A percentile compares a stretch with the other conserved stretches of the same genome.
Evolutionary conservation across 2,113 vertebrate genomes (phyloP).

Genomic region (Hydropotes inermis): DNA sequence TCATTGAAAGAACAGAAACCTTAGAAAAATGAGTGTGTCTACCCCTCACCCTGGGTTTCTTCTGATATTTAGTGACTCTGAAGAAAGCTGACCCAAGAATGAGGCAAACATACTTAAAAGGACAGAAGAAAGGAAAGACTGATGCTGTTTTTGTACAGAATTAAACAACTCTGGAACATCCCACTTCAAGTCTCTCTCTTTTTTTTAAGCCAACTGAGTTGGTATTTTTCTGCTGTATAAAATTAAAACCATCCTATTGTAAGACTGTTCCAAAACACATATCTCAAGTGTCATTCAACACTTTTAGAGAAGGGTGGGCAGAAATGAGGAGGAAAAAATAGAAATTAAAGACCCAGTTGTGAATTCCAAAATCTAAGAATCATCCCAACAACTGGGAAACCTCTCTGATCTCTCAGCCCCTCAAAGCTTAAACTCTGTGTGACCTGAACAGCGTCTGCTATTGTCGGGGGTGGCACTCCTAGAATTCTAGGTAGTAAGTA

Average conservation of each 20-base stretch:
- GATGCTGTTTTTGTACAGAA: not conserved
- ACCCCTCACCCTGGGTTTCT: not conserved
- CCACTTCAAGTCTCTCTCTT: conserved; percentile 5
- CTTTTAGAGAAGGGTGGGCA: not conserved
- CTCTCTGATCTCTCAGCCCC: not conserved
- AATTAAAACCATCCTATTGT: conserved; percentile 29
- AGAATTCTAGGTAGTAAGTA: not conserved
- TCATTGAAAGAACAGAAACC: not conserved
- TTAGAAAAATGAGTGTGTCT: not conserved
- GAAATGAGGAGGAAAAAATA: not conserved
- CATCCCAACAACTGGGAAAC: not conserved
- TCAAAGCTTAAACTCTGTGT: not conserved
- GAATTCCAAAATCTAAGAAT: conserved; percentile 17
- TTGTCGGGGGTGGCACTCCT: not conserved
- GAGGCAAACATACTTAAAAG: not conserved
- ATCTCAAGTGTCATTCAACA: not conserved
- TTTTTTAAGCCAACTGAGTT: not conserved
- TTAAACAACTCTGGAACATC: not conserved
- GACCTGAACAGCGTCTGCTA: not conserved
- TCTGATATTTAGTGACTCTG: not conserved
- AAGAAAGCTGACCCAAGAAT: not conserved
- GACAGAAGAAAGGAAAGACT: not conserved
- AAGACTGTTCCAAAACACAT: conserved; percentile 23
- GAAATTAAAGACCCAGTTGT: not conserved
- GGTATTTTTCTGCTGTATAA: conserved; percentile 14